phyloP scores from a whole-genome alignment of 2,797 vertebrate species.

The Ceyx erithaca region DNA sequence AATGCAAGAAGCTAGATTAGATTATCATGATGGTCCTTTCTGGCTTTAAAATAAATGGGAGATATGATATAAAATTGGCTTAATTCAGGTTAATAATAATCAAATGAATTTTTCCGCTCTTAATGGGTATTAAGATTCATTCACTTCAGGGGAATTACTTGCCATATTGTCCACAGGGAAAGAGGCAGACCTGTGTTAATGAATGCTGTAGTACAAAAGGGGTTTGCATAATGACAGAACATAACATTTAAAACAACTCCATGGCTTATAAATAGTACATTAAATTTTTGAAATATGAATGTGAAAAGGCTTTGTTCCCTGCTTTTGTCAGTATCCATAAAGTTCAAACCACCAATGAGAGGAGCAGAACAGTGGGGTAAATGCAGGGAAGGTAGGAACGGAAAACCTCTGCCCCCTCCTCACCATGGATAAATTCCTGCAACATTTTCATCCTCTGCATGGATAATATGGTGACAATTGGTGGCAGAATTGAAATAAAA shows the following conservation, averaged over 20 bases:
- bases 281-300: not conserved
- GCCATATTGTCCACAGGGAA: not conserved
- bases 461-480: not conserved
- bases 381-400: not conserved
- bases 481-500: not conserved
- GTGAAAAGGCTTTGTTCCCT: not conserved
- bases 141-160: not conserved
- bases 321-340: not conserved
- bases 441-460: not conserved
- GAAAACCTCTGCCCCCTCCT: not conserved
- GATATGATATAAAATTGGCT: not conserved
- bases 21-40: not conserved
- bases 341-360: not conserved
- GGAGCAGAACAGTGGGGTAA: not conserved
- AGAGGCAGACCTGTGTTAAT: not conserved
- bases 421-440: rapidly evolving
- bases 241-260: conserved; percentile 7
- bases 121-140: not conserved
- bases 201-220: not conserved
- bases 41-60: not conserved
- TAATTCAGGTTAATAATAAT: not conserved
- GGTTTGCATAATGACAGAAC: not conserved
- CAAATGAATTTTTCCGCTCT: not conserved
- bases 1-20: not conserved
- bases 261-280: conserved; percentile 11